Conservation (phyloP, 2,113 vertebrate genomes). For the Ellobius talpinus region DNA sequence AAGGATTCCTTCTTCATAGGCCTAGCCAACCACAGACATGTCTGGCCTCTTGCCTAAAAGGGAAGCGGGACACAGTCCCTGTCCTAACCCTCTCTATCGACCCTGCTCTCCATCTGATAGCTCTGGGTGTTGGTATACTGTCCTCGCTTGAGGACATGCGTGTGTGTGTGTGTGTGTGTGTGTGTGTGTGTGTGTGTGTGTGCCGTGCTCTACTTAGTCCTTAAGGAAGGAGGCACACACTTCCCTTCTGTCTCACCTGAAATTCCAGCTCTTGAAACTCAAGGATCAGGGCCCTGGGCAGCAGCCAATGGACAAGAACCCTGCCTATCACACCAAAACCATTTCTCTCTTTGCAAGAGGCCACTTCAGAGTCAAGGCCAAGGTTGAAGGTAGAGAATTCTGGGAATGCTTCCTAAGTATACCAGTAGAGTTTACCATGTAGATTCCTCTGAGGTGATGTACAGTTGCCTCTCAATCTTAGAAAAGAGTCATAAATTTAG, state of each 20-base stretch:
- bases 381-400: too few species aligned
- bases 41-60: not conserved
- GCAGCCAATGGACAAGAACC: not conserved
- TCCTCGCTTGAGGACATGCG: not conserved
- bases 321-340: not conserved
- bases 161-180: too few species aligned
- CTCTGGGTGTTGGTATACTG: not conserved
- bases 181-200: too few species aligned
- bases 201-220: not conserved
- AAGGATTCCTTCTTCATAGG: conserved; percentile 66
- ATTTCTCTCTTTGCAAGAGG: not conserved
- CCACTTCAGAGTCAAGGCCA: not conserved
- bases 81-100: not conserved
- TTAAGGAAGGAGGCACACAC: not conserved
- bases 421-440: conserved; percentile 32
- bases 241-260: not conserved
- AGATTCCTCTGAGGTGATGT: not conserved
- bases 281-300: not conserved
- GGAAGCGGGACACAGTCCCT: not conserved
- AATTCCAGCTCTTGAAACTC: not conserved
- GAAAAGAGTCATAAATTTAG: conserved; percentile 70
- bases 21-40: not conserved
- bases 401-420: conserved; percentile 12
- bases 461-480: conserved; percentile 21
- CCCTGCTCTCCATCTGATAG: not conserved